These are phyloP conservation scores for Agelas oroides DNA, from an alignment of 37 sponge, comb jelly and placozoan species.

Conservation along the genomic window DNA sequence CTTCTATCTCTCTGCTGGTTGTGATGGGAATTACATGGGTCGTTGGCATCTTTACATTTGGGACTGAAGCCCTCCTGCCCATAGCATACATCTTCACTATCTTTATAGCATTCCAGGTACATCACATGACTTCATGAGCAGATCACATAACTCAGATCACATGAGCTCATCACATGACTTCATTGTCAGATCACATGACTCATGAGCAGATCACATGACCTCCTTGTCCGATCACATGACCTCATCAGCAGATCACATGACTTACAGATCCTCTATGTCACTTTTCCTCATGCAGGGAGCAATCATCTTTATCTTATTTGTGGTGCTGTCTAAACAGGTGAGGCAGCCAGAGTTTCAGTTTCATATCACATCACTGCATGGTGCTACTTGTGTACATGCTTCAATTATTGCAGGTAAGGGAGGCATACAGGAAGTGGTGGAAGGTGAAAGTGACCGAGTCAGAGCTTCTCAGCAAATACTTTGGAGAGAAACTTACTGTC, in stretches of 20 bases:
- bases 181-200: no score
- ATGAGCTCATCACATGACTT: no score
- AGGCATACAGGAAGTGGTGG: conserved; percentile 57
- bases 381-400: no score
- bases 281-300: not conserved
- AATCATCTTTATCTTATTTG: conserved; percentile 51
- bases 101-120: conserved; percentile 40
- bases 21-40: conserved; percentile 74
- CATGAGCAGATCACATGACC: no score
- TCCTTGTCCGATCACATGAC: no score
- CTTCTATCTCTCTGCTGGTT: conserved; percentile 44
- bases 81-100: conserved; percentile 55
- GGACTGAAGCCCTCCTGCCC: conserved; percentile 8
- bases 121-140: no score
- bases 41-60: conserved; percentile 39
- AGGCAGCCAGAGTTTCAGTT: no score
- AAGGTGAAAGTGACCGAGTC: conserved; percentile 23
- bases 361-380: no score
- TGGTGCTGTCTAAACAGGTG: conserved; percentile 36
- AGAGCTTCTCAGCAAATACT: conserved; percentile 34
- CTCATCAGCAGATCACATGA: no score
- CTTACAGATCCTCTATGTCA: not conserved
- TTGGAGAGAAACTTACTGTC: conserved; percentile 13
- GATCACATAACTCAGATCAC: no score
- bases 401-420: not conserved